Conservation (phyloP, 2,888 invertebrate species). For the Stenichneumon culpator region DNA sequence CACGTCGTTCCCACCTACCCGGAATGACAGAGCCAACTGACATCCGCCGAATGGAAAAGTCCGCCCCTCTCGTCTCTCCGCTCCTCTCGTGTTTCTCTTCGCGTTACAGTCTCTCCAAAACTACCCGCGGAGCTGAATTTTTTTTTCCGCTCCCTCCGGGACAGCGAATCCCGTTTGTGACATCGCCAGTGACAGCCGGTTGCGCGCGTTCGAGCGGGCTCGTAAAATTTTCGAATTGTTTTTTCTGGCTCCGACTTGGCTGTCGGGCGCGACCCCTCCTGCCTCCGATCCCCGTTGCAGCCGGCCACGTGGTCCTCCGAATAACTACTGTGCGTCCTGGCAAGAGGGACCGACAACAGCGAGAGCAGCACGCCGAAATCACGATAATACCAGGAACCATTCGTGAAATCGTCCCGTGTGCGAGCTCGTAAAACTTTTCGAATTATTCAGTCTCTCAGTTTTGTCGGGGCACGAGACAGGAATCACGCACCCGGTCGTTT, state of each 20-base stretch:
- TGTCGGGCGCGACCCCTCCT: neutral
- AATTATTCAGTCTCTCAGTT: slow-evolving; percentile 51
- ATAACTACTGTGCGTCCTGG: slow-evolving; percentile 9
- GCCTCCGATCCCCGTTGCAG: neutral
- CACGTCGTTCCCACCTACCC: slow-evolving; percentile 30
- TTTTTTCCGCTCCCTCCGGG: neutral
- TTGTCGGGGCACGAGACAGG: neutral
- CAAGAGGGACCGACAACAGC: neutral
- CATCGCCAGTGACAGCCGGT: slow-evolving; percentile 43
- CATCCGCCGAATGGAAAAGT: slow-evolving; percentile 49
- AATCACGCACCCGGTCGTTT: slow-evolving; percentile 33
- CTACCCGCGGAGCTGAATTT: slow-evolving; percentile 12
- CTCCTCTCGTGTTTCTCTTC: slow-evolving; percentile 9
- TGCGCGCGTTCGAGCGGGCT: slow-evolving; percentile 30
- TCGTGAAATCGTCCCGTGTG: slow-evolving; percentile 55
- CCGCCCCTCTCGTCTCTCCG: slow-evolving; percentile 18
- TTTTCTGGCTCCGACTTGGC: slow-evolving; percentile 46
- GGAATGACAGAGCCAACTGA: slow-evolving; percentile 52
- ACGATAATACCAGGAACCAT: slow-evolving; percentile 60
- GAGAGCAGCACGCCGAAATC: slow-evolving; percentile 37
- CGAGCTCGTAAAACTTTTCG: slow-evolving; percentile 61
- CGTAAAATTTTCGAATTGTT: slow-evolving; percentile 70
- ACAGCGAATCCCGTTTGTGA: slow-evolving; percentile 32
- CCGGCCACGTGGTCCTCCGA: slow-evolving; percentile 33
- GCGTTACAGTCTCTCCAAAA: slow-evolving; percentile 15